These are phyloP conservation scores for Campylorhamphus procurvoides DNA, from an alignment of 2,113 vertebrate genomes.

Conservation along the genomic window DNA sequence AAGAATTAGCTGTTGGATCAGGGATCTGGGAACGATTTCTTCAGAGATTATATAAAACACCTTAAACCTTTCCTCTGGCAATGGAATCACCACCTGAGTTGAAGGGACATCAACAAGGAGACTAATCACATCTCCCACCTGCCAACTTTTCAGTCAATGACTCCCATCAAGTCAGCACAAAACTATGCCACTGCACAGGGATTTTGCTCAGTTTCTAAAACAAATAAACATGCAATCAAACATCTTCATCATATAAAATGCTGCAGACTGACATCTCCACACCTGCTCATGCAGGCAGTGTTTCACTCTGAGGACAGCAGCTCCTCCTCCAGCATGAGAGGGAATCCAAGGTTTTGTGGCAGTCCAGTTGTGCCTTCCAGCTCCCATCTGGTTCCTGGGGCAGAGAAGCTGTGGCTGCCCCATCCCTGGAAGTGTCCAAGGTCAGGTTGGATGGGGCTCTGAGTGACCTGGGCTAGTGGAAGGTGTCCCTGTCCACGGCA, in stretches of 20 bases:
- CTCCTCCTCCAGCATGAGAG: background rate
- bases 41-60: background rate
- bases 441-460: too few relatives aligned
- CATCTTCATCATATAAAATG: background rate
- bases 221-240: background rate
- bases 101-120: background rate
- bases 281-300: background rate
- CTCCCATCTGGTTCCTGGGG: background rate
- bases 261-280: background rate
- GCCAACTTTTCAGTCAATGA: background rate
- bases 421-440: too few relatives aligned
- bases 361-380: background rate
- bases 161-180: background rate
- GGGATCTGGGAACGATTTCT: background rate
- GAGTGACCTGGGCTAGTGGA: too few relatives aligned
- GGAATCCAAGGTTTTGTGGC: background rate
- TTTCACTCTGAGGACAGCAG: background rate
- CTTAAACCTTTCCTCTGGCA: constrained; percentile 17
- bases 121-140: background rate
- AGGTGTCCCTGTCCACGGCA: background rate
- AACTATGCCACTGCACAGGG: background rate
- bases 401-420: too few relatives aligned
- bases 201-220: constrained; percentile 7
- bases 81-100: background rate
- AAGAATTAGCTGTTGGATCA: background rate